Conservation (phyloP, 2,888 invertebrate genomes). For the Agrochola litura region DNA sequence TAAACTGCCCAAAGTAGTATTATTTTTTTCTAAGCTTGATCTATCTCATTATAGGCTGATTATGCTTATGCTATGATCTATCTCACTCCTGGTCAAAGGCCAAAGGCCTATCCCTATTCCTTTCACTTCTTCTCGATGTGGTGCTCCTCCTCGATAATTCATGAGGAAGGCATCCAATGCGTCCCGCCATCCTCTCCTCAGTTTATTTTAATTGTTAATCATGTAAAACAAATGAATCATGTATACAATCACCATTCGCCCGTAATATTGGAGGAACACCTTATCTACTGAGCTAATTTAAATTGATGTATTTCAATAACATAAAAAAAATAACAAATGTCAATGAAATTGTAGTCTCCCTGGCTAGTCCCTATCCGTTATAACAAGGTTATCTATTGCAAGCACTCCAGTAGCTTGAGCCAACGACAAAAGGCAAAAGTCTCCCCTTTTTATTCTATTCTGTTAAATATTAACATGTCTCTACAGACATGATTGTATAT, state of each 20-base stretch:
- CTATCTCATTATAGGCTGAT: no score
- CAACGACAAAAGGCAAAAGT: background rate
- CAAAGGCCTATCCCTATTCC: background rate
- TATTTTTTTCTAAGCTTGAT: no score
- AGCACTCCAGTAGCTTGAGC: background rate
- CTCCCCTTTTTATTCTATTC: background rate
- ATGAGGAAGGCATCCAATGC: background rate
- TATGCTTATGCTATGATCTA: background rate
- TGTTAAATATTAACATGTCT: no score
- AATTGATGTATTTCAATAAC: background rate
- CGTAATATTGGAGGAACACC: background rate
- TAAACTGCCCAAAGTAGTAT: background rate
- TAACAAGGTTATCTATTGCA: background rate
- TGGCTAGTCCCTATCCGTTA: background rate
- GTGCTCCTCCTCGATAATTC: background rate
- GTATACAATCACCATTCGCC: no score
- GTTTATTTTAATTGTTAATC: background rate
- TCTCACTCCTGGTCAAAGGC: background rate
- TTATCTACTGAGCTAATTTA: background rate
- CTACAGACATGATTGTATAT: no score
- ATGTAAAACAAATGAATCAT: background rate
- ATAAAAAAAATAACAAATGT: background rate
- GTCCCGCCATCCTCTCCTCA: background rate
- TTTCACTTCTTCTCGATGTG: background rate
- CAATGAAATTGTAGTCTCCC: background rate